These are phyloP conservation scores for Pseudachorutes palmiensis DNA, from an alignment of 1,140 invertebrate species.

Conservation along the genomic window DNA sequence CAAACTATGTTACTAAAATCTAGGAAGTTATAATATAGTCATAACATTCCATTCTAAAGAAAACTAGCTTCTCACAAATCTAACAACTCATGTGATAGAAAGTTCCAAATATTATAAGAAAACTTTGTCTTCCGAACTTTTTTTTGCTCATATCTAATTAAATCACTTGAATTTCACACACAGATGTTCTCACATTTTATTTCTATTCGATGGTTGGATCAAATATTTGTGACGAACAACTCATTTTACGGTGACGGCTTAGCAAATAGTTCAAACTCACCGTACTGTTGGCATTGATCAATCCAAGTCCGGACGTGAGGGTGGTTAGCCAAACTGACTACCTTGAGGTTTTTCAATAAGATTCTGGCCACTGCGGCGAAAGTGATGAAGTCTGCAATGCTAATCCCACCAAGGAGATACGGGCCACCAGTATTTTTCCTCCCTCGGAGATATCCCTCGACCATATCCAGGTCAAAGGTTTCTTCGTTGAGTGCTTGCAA, in stretches of 20 bases:
- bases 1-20: conserved; percentile 58
- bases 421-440: conserved; percentile 5
- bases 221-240: no score
- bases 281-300: conserved; percentile 13
- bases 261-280: conserved; percentile 11
- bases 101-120: background rate
- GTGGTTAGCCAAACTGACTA: conserved; percentile 5
- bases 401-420: conserved; percentile 19
- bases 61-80: background rate
- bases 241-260: no score
- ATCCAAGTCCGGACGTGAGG: conserved; percentile 17
- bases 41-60: no score
- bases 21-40: no score
- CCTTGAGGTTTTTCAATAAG: background rate
- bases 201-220: no score
- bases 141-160: no score
- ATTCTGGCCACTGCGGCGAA: conserved; percentile 16
- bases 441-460: conserved; percentile 9
- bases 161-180: no score
- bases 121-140: no score
- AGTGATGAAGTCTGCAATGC: conserved; percentile 20
- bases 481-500: background rate
- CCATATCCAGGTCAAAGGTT: conserved; percentile 2
- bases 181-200: no score
- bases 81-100: background rate